These are phyloP conservation scores for Calephelis virginiensis DNA, from an alignment of 1,140 invertebrate genomes.

Conservation along the genomic window DNA sequence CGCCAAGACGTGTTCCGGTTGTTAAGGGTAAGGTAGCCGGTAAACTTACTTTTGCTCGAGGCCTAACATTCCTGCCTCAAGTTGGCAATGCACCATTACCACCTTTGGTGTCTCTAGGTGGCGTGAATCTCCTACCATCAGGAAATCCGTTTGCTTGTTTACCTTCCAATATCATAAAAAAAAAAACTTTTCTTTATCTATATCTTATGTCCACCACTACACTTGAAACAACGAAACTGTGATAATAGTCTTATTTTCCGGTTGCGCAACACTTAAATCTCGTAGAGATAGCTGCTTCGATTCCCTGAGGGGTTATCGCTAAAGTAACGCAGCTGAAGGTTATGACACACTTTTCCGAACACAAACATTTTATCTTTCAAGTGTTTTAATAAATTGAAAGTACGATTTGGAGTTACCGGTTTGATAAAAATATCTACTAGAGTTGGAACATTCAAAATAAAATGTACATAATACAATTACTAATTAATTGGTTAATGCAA, in stretches of 20 bases:
- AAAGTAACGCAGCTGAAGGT: constrained; percentile 65
- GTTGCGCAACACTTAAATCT: constrained; percentile 63
- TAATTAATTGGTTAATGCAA: no score
- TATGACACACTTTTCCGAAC: constrained; percentile 67
- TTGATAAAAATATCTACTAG: constrained; percentile 4
- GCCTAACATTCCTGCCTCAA: no score
- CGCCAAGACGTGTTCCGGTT: no score
- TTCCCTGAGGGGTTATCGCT: constrained; percentile 65
- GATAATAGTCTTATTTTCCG: constrained; percentile 41
- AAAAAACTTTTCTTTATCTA: neutral
- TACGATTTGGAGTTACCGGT: constrained; percentile 14
- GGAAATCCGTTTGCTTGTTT: no score
- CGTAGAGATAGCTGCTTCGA: constrained; percentile 54
- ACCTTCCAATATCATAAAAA: no score
- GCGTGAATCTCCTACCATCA: no score
- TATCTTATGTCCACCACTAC: neutral
- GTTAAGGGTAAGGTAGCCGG: no score
- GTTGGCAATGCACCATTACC: no score
- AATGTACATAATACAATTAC: no score
- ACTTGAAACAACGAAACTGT: constrained; percentile 5
- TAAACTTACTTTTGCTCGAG: no score
- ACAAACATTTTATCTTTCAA: constrained; percentile 50
- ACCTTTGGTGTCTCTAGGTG: no score
- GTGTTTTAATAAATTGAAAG: constrained; percentile 32
- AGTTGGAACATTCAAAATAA: neutral